Conservation (phyloP, 1,140 invertebrate genomes). For the Brachionus plicatilis region DNA sequence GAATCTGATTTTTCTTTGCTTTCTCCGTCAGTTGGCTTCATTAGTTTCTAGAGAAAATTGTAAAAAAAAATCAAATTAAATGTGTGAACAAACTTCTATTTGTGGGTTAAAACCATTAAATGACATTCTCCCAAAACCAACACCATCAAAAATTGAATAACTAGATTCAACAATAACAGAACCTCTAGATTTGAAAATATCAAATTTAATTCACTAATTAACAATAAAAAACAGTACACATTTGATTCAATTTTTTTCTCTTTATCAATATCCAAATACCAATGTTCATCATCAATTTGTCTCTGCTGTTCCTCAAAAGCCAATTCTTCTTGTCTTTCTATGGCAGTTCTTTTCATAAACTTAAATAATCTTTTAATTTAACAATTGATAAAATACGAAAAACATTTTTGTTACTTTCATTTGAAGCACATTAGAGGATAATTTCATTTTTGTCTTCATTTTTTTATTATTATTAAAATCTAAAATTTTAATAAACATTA, state of each 20-base stretch:
- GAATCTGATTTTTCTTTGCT: background rate
- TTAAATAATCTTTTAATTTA: background rate
- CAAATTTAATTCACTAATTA: background rate
- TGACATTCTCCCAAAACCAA: constrained; percentile 30
- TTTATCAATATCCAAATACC: background rate
- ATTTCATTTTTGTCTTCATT: constrained; percentile 29
- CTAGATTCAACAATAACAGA: constrained; percentile 25
- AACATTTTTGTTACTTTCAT: background rate
- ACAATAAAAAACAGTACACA: background rate
- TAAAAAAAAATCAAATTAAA: background rate
- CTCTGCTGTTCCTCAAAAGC: constrained; percentile 18
- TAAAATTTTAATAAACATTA: too few species aligned
- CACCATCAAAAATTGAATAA: constrained; percentile 12
- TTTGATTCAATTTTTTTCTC: constrained; percentile 1
- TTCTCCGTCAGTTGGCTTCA: background rate
- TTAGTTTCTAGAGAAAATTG: constrained; percentile 21
- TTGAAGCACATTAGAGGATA: constrained; percentile 32
- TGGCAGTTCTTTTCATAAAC: constrained; percentile 28
- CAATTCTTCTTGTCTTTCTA: constrained; percentile 21
- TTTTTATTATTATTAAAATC: background rate
- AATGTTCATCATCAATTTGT: constrained; percentile 33
- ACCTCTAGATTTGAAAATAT: background rate
- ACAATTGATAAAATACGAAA: background rate
- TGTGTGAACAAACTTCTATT: background rate
- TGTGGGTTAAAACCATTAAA: constrained; percentile 39